Evolutionary conservation across 92 coral and sea anemone genomes (phyloP), one percentile per base, ranked within the genome.

Genomic region (Phenganax stokvisi): DNA sequence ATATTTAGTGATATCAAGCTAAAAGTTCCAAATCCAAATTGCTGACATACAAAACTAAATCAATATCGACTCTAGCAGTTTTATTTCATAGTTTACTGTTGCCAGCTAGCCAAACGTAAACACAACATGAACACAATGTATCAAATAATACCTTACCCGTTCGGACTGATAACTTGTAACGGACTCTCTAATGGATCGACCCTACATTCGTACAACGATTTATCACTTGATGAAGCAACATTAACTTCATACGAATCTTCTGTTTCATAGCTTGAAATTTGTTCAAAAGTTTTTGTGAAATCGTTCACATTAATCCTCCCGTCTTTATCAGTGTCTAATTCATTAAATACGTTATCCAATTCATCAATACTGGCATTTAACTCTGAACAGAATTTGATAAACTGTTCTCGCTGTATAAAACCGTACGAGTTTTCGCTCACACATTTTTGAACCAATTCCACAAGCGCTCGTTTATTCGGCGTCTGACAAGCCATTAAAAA

Each of bases 321-420:
- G 68, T 96, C 99, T 58, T 84, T 80, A 75, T 96, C 99, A n/a
- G 72, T 85, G 83, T 96, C 99, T 56, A 96, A 89, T 66, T 96
- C 90, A 8, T 28, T 75, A 72, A 96, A 96, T 57, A 91, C 84
- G 66, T 65, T 81, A 17, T 85, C 86, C 28, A 96, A 61, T 66
- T 96, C 87, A 62, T 85, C 88, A 0, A 62, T 78, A 47, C 90
- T 85, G 57, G 92, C 83, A 76, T 86, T 81, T 71, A 96, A 30
- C 17, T 96, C 99, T 7, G 89, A 82, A 20, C 99, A 96, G 61
- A 93, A 96, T 52, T 85, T 75, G 8, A 84, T 81, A 7, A 96
- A 81, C 74, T 96, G 97, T 0, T 86, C 71, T 54, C 85, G 85
- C 68, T 92, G 97, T 66, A 96, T 96, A 75, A 86, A 92, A 11